Evolutionary conservation across 2,888 invertebrate genomes (phyloP), one percentile per base, ranked within the genome.

Genomic region (Caenorhabditis wallacei): DNA sequence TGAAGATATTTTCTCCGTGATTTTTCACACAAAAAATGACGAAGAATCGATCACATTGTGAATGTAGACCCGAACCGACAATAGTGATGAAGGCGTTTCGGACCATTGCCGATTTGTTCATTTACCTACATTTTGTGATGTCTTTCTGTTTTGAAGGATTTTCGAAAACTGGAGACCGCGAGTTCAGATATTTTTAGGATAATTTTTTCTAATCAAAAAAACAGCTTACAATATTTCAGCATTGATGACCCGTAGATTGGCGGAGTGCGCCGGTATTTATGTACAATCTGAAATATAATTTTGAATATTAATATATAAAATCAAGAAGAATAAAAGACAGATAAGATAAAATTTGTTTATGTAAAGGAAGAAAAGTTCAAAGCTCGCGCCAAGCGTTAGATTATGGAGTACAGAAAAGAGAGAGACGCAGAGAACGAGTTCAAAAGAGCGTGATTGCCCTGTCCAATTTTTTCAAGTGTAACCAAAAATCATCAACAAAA

Each of bases 211-310:
- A 11, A 2, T 7, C 8, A 22, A 2, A 35, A 26, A 30, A 22
- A 48, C 13, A 35, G 1, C 78, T 78, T 24, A 78, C 78, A 48
- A 46, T 54, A 30, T 57, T 63, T n/a, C 61, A 59, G 69, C 78
- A 78, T 78, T 61, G 54, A 20, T 4, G 53, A 69, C 63, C 78
- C 69, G 78, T 76, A 20, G 43, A 48, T 48, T 61, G 68, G 61
- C 63, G 24, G 11, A 48, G 22, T 7, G n/a, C 51, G 78, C 68
- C 76, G 69, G 48, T 26, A 8, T 24, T 43, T 78, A 69, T 78
- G 61, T 78, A 78, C 78, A 78, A 76, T 56, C 78, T 78, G 78
- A 48, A 78, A 78, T n/a, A n/a, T n/a, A n/a, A n/a, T n/a, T n/a
- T n/a, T n/a, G n/a, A n/a, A n/a, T n/a, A n/a, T n/a, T n/a, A n/a